Percentiles rank a stretch among this genome's conserved stretches.
Evolutionary conservation across 2,888 invertebrate species (phyloP).

Genomic region (Salticus scenicus): DNA sequence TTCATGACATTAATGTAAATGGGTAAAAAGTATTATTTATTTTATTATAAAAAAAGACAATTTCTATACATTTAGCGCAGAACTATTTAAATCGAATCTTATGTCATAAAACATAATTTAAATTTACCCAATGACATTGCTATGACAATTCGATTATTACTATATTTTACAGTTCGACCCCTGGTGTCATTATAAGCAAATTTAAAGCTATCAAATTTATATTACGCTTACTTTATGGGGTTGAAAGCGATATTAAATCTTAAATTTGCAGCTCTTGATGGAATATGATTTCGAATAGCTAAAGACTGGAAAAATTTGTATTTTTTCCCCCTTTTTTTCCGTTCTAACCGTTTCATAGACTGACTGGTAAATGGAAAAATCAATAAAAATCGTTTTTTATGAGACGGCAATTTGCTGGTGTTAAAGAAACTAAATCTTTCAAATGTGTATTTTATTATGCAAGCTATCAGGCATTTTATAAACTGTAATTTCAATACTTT

Average conservation of each 20-base stretch:
- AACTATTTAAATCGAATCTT: no score
- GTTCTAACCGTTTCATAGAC: background rate
- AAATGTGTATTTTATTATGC: background rate
- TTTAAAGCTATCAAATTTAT: conserved; percentile 3
- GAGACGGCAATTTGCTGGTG: background rate
- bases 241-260: background rate
- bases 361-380: conserved; percentile 2
- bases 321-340: background rate
- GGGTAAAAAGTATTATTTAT: no score
- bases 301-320: background rate
- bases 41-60: no score
- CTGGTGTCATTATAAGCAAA: conserved; percentile 4
- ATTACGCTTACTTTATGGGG: background rate
- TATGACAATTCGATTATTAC: no score
- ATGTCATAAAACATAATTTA: no score
- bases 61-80: no score
- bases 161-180: background rate
- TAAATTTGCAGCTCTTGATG: background rate
- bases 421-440: background rate
- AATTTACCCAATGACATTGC: no score
- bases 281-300: background rate
- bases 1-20: no score
- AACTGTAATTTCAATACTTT: background rate
- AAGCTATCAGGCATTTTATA: background rate
- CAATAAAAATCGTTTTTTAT: background rate